Evolutionary conservation across 1,140 invertebrate species (phyloP), one percentile per base, ranked within the genome.

Genomic region (Oppia nitens): DNA sequence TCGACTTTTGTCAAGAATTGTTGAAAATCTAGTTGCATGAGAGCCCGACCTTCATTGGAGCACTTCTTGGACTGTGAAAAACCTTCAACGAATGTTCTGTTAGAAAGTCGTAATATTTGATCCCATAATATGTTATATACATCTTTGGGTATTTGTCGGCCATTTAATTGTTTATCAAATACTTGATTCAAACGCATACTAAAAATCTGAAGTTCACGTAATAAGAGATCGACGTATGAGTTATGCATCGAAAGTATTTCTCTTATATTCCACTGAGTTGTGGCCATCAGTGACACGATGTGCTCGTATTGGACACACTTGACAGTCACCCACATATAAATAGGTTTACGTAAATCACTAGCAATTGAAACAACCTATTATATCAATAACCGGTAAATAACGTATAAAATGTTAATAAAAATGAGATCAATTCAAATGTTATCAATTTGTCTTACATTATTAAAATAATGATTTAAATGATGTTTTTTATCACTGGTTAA

Each of bases 11-110:
- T 83, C 54, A 92, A 78, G 59, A 97, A 82, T 69, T 98, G 93
- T 24, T 91, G 88, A 71, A 92, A 97, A 76, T 98, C 95, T 2
- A 98, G 74, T 69, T 96, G 92, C 94, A 98, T 98, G 2, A 98
- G 70, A 0, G 89, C 94, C 60, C 94, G 74, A 1, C 95, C 95
- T 63, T 90, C 92, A 64, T 92, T 92, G 0, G 90, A 89, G 74
- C 95, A 98, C 70, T 94, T 95, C 64, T 85, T 88, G 1, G 85
- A 85, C 28, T 51, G 55, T 4, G 63, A 63, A 60, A 60, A 64
- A 11, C 93, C 93, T 76, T 97, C 91, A 0, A 98, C 88, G 62
- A 98, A 76, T 9, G 85, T 81, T 66, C 84, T 81, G 28, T 87
- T 84, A 17, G 87, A 78, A 52, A 89, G 80, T 69, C 84, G 81